Base-by-base conservation (phyloP, 2,888 invertebrate species). In the Conus canariensis region DNA sequence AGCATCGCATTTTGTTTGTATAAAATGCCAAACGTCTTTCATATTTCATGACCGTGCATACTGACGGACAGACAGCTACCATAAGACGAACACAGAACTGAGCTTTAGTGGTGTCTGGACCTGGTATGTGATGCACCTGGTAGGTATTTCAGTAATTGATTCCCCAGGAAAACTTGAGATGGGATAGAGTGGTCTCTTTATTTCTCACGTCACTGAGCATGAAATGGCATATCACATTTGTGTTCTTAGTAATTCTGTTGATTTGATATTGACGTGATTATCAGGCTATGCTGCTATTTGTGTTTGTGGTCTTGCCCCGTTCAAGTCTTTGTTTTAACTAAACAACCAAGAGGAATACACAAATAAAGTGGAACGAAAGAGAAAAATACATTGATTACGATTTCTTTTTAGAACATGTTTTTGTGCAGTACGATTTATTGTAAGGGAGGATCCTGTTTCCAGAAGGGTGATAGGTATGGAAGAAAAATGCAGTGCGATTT, bases 1-100 rank as follows among this genome's bases (percentile, higher is more conserved):
- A 45, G 16, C 82, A 83, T 56, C 56, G 7, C 82, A 19, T 58
- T 58, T 16, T 56, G 9, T 77, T 8, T 25, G 30, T 58, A 9
- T 56, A 58, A 86, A 30, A 64, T 74, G 87, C 87, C 87, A 87
- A 74, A 58, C 70, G 87, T 87, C 87, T 87, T 87, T 87, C 87
- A 87, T 67, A n/a, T n/a, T 74, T 67, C 56, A 58, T 87, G 64
- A 74, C 14, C 12, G 19, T 74, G 30, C 25, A 45, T 87, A 74
- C 19, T 58, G 70, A 87, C 22, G n/a, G 30, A 58, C 8, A 25
- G 58, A 58, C 82, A 83, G 56, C 82, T 83, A 56, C 58, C 12
- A 14, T 80, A 10, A 80, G 8, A 30, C 22, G 16, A 30, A 80
- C 77, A 30, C 4, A 12, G 45, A 16, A 14, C 30, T 30, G 77